Conservation (phyloP, 2,113 vertebrate genomes). For the Cairina moschata region DNA sequence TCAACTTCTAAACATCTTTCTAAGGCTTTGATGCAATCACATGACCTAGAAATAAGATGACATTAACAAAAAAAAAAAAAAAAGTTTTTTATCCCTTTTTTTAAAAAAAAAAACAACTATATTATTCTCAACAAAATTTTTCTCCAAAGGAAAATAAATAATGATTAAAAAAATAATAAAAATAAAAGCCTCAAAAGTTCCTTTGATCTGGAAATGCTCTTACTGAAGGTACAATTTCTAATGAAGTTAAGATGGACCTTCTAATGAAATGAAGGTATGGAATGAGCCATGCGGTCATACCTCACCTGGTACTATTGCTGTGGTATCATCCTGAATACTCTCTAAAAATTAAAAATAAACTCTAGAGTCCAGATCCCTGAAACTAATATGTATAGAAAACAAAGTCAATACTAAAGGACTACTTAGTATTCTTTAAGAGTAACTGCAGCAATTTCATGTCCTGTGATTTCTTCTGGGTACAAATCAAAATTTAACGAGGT, state of each 20-base stretch:
- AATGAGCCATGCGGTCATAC: background rate
- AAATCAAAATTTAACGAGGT: slow-evolving; percentile 12
- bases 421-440: background rate
- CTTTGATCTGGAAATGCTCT: background rate
- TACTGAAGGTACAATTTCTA: background rate
- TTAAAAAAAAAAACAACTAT: background rate
- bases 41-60: background rate
- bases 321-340: background rate
- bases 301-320: background rate
- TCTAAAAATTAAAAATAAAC: background rate
- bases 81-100: background rate
- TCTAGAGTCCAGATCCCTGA: background rate
- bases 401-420: background rate
- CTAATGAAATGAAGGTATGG: background rate
- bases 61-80: background rate
- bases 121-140: background rate
- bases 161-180: background rate
- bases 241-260: background rate
- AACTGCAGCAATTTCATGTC: background rate
- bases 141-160: background rate
- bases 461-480: background rate
- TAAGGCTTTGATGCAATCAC: background rate
- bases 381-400: background rate
- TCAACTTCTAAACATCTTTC: background rate
- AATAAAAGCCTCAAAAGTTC: background rate